Evolutionary conservation across 2,797 vertebrate genomes (phyloP).

Genomic region (Hypotaenidia okinawae): DNA sequence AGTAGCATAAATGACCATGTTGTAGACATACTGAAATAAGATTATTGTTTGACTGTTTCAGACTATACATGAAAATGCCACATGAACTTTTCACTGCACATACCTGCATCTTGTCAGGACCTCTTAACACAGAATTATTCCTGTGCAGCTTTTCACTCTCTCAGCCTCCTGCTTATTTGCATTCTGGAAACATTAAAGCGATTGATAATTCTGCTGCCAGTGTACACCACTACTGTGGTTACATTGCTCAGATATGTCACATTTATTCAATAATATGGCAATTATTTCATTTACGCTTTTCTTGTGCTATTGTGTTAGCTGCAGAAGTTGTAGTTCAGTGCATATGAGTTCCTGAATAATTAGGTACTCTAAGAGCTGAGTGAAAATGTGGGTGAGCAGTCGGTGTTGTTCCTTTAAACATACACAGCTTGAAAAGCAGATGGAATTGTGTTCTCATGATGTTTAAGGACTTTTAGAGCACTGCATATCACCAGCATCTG

Average conservation of each 20-base stretch:
- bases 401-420: conserved; percentile 52
- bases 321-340: conserved; percentile 17
- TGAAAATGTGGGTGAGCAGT: conserved; percentile 37
- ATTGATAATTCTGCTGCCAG: not conserved
- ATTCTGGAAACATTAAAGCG: not conserved
- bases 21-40: not conserved
- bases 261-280: conserved; percentile 51
- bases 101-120: not conserved
- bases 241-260: conserved; percentile 18
- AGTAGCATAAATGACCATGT: not conserved
- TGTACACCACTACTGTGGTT: not conserved
- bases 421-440: conserved; percentile 65
- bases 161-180: not conserved
- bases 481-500: conserved; percentile 70
- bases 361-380: not conserved
- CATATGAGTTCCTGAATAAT: conserved; percentile 44
- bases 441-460: conserved; percentile 69
- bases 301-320: not conserved
- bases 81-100: not conserved
- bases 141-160: not conserved
- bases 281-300: conserved; percentile 24
- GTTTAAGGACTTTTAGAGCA: conserved; percentile 74
- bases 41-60: not conserved
- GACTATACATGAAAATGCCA: not conserved
- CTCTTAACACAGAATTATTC: not conserved